A percentile compares a stretch with the other conserved stretches of the same genome.
Conservation (phyloP, 2,113 vertebrate genomes). For the Echinops telfairi region DNA sequence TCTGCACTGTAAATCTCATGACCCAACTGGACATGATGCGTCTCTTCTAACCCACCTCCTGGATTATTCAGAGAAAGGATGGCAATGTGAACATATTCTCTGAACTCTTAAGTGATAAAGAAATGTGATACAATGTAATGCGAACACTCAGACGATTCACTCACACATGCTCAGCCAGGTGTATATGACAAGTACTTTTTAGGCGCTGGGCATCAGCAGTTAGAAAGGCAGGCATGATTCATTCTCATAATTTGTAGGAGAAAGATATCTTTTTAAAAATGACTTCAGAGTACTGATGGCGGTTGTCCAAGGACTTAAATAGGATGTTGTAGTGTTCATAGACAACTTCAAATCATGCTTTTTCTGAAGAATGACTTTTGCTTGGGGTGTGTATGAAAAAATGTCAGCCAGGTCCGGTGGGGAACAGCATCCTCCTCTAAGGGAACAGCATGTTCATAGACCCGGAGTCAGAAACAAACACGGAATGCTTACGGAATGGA, state of each 20-base stretch:
- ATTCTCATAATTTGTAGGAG: background rate
- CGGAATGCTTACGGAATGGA: background rate
- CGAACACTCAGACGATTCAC: conserved; percentile 20
- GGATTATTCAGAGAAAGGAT: background rate
- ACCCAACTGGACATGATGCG: background rate
- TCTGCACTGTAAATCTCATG: background rate
- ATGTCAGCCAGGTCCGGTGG: background rate
- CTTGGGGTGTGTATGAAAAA: background rate
- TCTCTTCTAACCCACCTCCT: background rate
- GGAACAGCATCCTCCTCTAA: background rate
- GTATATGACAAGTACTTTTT: background rate
- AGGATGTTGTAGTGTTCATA: background rate
- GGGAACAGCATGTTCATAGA: background rate
- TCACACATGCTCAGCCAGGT: background rate
- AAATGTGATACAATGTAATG: background rate
- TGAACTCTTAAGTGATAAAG: conserved; percentile 15
- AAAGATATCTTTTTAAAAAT: background rate
- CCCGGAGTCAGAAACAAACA: background rate
- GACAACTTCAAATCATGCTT: background rate
- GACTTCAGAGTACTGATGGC: background rate
- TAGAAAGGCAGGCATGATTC: background rate
- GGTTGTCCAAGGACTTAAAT: background rate
- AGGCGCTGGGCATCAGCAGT: background rate
- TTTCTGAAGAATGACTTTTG: background rate
- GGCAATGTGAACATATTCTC: background rate